Evolutionary conservation across 2,888 invertebrate species (phyloP).

Genomic region (Biston stratarius): DNA sequence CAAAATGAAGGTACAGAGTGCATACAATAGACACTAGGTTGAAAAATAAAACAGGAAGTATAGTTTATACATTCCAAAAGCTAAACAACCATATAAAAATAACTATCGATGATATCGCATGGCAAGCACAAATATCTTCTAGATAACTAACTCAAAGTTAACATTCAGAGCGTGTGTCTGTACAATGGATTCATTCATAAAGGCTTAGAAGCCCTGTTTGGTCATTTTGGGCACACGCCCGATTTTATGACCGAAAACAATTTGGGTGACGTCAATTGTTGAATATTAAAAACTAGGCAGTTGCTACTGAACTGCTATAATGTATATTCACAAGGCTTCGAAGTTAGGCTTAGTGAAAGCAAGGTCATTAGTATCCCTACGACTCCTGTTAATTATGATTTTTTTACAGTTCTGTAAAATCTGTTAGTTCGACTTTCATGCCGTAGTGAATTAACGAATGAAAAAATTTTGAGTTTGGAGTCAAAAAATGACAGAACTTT

Average conservation of each 20-base stretch:
- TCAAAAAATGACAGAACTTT: too few relatives aligned
- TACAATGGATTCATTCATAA: slow-evolving; percentile 73
- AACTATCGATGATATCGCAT: slow-evolving; percentile 17
- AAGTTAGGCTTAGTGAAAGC: neutral
- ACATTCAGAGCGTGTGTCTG: slow-evolving; percentile 48
- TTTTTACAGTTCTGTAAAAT: neutral
- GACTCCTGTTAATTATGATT: neutral
- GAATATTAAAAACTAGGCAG: slow-evolving; percentile 28
- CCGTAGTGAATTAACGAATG: too few relatives aligned
- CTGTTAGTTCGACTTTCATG: too few relatives aligned
- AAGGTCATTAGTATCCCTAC: too few relatives aligned
- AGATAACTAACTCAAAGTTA: slow-evolving; percentile 33
- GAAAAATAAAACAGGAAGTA: too few relatives aligned
- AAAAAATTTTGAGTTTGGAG: too few relatives aligned
- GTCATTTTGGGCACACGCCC: slow-evolving; percentile 41
- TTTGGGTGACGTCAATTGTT: slow-evolving; percentile 36
- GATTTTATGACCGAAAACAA: slow-evolving; percentile 42
- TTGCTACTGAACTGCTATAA: neutral
- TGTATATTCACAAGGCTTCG: too few relatives aligned
- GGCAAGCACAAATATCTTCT: slow-evolving; percentile 13
- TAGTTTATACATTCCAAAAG: neutral
- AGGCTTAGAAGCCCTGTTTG: slow-evolving; percentile 48
- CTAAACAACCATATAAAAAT: slow-evolving; percentile 14
- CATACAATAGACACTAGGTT: too few relatives aligned
- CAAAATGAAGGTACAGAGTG: too few relatives aligned